Evolutionary conservation across 2,888 invertebrate species (phyloP).

Genomic region (Netelia virgata): DNA sequence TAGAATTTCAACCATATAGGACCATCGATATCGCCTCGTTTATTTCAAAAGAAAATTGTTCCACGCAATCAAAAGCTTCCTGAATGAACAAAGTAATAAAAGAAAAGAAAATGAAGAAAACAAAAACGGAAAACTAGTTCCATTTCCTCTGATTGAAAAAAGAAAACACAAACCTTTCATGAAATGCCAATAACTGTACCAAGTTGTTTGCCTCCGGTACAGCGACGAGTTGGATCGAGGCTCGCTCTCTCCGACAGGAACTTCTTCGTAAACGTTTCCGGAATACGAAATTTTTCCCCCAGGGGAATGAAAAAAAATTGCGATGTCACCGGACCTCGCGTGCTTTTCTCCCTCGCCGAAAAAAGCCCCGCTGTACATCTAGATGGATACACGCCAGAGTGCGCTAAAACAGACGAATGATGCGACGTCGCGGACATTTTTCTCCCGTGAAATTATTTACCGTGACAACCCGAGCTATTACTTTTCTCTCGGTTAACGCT

Average conservation of each 20-base stretch:
- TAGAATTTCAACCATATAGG: too few species aligned
- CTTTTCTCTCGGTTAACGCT: background rate
- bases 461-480: background rate
- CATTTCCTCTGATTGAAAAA: background rate
- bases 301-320: background rate
- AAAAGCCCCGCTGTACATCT: background rate
- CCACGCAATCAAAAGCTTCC: too few species aligned
- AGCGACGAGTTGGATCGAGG: too few species aligned
- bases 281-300: background rate
- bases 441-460: constrained; percentile 7
- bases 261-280: background rate
- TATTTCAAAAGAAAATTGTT: too few species aligned
- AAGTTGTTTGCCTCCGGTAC: too few species aligned
- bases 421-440: background rate
- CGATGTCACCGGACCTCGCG: background rate
- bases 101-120: too few species aligned
- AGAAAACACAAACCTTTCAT: background rate
- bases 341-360: background rate
- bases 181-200: too few species aligned
- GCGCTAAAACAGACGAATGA: constrained; percentile 15
- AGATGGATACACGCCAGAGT: background rate
- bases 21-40: too few species aligned
- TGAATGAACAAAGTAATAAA: too few species aligned
- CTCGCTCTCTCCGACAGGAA: background rate
- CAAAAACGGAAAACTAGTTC: too few species aligned